Conservation (phyloP, 92 coral and sea anemone species). For the Phenganax stokvisi region DNA sequence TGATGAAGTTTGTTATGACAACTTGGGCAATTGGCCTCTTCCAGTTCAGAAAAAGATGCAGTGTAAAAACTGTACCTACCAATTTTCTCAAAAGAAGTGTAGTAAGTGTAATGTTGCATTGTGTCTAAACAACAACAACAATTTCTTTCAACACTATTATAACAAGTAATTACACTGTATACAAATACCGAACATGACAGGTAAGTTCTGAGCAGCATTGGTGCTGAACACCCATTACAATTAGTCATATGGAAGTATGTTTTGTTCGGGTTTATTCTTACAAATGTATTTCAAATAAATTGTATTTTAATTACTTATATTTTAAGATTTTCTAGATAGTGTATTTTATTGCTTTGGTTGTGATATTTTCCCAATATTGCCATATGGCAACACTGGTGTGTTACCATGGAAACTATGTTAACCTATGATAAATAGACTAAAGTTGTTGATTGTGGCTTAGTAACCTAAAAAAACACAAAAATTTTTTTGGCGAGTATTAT, state of each 20-base stretch:
- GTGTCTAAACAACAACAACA: conserved; percentile 21
- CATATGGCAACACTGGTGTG: not conserved
- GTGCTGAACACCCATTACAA: too few relatives aligned
- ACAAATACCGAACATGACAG: not conserved
- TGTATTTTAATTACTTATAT: not conserved
- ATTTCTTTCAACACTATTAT: conserved; percentile 2
- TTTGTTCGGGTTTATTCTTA: not conserved
- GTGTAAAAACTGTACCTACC: not conserved
- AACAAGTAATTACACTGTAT: not conserved
- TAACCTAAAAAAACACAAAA: not conserved
- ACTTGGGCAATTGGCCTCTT: conserved; percentile 7
- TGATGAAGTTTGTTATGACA: not conserved
- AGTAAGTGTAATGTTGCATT: conserved; percentile 22
- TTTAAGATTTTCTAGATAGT: not conserved
- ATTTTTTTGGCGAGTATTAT: not conserved
- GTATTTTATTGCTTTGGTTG: not conserved
- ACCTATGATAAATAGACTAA: not conserved
- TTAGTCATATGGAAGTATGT: too few relatives aligned
- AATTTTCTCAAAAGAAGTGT: not conserved
- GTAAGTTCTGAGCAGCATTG: too few relatives aligned
- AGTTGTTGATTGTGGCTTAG: not conserved
- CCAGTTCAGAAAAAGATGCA: conserved; percentile 10
- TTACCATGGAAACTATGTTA: not conserved
- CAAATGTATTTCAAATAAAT: not conserved
- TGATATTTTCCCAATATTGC: too few relatives aligned